phyloP scores from a whole-genome alignment of 2,797 vertebrate species.

The Coluber constrictor region DNA sequence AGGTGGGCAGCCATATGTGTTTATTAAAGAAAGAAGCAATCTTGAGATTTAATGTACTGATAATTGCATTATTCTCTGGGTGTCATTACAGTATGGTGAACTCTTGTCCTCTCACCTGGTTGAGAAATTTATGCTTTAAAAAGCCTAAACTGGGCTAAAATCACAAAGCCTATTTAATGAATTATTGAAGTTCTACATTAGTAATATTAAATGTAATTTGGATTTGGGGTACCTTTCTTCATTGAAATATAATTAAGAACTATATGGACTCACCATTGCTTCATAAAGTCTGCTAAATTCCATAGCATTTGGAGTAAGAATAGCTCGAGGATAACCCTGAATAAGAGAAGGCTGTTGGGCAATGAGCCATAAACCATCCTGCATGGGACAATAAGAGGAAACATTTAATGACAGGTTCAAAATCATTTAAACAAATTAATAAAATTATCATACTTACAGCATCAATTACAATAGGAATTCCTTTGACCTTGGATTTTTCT shows the following conservation, averaged over 20 bases:
- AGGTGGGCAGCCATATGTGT: background rate
- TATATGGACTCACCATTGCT: constrained; percentile 81
- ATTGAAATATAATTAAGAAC: background rate
- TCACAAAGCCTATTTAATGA: background rate
- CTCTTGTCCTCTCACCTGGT: background rate
- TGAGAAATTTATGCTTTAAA: background rate
- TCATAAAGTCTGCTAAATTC: constrained; percentile 92
- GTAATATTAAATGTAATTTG: background rate
- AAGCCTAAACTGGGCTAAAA: background rate
- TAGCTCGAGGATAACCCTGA: constrained; percentile 87
- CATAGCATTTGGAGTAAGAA: constrained; percentile 94
- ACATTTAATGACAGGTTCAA: constrained; percentile 32
- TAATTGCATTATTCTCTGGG: background rate
- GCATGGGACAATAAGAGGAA: constrained; percentile 40
- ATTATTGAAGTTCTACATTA: background rate
- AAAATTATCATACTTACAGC: constrained; percentile 82
- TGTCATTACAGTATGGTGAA: background rate
- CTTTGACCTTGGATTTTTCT: constrained; percentile 85
- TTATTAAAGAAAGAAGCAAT: background rate
- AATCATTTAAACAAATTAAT: background rate
- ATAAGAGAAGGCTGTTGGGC: constrained; percentile 89
- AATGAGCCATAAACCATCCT: constrained; percentile 97
- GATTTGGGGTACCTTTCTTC: background rate
- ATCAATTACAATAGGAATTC: constrained; percentile 90
- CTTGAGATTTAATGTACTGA: background rate